These are phyloP conservation scores for Chunga burmeisteri DNA, from an alignment of 2,113 vertebrate genomes.

Conservation along the genomic window DNA sequence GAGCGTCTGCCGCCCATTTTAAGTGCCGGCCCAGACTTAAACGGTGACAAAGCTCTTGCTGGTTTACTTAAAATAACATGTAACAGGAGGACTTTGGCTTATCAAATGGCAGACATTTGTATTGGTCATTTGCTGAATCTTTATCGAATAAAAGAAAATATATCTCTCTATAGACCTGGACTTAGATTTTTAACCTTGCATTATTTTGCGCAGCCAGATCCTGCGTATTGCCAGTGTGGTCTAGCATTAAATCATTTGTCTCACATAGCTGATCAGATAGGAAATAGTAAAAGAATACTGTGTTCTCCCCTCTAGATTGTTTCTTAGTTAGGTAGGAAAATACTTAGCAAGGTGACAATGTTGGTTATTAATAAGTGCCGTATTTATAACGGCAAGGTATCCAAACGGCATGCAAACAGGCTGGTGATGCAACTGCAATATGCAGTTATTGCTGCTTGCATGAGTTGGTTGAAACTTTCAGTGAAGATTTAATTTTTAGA, in stretches of 20 bases:
- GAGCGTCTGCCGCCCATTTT: no score
- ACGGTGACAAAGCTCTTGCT: neutral
- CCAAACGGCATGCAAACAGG: neutral
- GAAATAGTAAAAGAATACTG: neutral
- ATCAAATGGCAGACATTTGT: neutral
- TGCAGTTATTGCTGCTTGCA: neutral
- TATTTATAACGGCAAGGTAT: neutral
- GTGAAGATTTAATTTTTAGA: neutral
- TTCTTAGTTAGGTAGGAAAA: neutral
- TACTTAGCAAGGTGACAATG: neutral
- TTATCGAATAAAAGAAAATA: neutral
- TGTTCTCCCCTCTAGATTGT: neutral
- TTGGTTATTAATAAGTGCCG: neutral
- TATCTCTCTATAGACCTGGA: neutral
- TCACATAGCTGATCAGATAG: neutral
- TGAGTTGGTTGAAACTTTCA: neutral
- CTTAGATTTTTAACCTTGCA: neutral
- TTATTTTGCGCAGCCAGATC: neutral
- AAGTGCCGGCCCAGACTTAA: no score
- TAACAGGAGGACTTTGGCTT: neutral
- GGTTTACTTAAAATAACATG: neutral
- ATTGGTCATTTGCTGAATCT: neutral
- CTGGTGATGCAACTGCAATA: neutral
- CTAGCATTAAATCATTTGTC: neutral
- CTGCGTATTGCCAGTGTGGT: neutral